Base-by-base conservation (phyloP, 2,888 invertebrate genomes). In the Nymphalis c-album region DNA sequence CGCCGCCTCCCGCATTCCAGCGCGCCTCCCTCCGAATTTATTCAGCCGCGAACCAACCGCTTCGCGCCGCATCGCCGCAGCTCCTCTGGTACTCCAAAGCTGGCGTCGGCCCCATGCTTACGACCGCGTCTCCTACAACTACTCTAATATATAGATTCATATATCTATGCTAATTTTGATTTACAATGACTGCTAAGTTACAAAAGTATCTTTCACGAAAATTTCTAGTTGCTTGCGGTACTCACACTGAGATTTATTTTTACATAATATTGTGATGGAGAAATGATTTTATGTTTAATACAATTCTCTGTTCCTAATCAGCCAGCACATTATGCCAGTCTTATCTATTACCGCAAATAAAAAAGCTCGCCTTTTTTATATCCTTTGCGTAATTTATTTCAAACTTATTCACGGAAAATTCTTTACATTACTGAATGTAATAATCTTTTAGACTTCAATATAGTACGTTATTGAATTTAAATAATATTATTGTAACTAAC, bases 21-120 rank as follows among this genome's bases (percentile, higher is more conserved):
- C 85, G 86, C 85, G 85, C 86, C 86, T 88, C 89, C 91, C 91
- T 90, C 89, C 88, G 89, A 90, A 91, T 89, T 90, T 90, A 90
- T 90, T 91, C 89, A 91, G 87, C 87, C 88, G 86, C 88, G 88
- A 88, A 87, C 84, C 82, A 71, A 68, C 71, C 65, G 72, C 70
- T 62, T 68, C 62, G 60, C 64, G 71, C 73, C 72, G 74, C 47
- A 60, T 47, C 60, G 47, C 60, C 16, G 60, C 60, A 75, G 68
- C 73, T 62, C 51, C 60, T 55, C 46, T 35, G 47, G 60, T 53
- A 46, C 60, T 55, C 59, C 22, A 45, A n/a, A 13, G 22, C 51
- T 4, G 22, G 10, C 22, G 16, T 26, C 13, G 20, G 20, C 53
- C 26, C 26, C 26, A 17, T 53, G 22, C 17, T 53, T 40, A 13